Evolutionary conservation across 1,140 invertebrate species (phyloP).

Genomic region (Radopholus similis): DNA sequence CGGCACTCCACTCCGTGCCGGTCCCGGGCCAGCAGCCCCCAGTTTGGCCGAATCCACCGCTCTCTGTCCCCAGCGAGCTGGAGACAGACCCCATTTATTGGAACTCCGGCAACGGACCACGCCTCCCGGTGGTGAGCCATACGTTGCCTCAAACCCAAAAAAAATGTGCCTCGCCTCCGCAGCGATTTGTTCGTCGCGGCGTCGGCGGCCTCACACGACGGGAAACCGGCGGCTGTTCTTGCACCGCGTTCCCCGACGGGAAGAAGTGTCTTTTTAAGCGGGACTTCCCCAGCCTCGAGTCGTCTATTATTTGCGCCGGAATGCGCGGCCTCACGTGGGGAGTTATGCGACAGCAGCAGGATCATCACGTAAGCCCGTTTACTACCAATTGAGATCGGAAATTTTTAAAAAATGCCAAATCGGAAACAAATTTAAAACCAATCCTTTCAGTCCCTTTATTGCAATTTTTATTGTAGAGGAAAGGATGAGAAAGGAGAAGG

Average conservation of each 20-base stretch:
- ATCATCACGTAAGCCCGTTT: no score
- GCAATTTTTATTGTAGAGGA: no score
- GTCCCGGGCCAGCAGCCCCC: neutral
- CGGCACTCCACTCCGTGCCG: neutral
- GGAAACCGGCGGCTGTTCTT: constrained; percentile 13
- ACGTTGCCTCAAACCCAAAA: neutral
- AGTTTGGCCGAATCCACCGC: constrained; percentile 17
- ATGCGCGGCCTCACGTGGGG: constrained; percentile 2
- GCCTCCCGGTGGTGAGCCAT: constrained; percentile 1
- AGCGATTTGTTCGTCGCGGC: constrained; percentile 20
- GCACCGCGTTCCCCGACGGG: constrained; percentile 3
- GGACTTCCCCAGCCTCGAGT: constrained; percentile 2
- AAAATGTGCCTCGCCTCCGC: no score
- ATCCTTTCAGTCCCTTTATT: no score
- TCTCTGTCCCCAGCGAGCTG: neutral
- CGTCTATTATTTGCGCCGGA: constrained; percentile 5
- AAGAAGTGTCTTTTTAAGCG: constrained; percentile 36
- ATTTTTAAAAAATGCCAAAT: no score
- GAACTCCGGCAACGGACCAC: constrained; percentile 6
- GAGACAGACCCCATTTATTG: neutral
- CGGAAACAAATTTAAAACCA: no score
- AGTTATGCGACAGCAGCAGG: constrained; percentile 6
- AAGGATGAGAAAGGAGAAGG: no score
- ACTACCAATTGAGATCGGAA: no score
- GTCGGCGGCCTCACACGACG: constrained; percentile 16